Evolutionary conservation across 2,113 vertebrate genomes (phyloP), one percentile per base, ranked within the genome.

Genomic region (Eolophus roseicapilla): DNA sequence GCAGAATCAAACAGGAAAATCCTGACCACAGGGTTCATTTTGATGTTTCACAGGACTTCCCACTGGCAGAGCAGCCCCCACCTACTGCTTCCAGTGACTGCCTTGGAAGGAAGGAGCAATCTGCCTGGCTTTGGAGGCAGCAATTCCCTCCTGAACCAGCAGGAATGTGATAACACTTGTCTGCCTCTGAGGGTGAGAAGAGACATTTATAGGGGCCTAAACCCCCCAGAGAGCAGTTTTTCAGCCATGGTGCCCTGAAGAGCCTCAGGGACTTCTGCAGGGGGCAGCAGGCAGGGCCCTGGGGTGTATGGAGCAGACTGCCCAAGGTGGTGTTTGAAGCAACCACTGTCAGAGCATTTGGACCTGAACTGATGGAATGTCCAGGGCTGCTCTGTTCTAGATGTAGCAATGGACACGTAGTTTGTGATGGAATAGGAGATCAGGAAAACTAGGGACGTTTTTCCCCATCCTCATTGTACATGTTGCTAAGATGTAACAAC

Each of bases 361-460:
- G 21, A 57, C 28, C 39, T 62, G 41, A 64, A 35, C 43, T 29
- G 27, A 8, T 8, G 9, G 27, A 80, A 75, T 73, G 7, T 16
- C 37, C 46, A 60, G 57, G 8, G 17, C 8, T 80, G 33, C 41
- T 59, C 29, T 46, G 75, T 71, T 46, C 43, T 31, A 84, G n/a
- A 46, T 0, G 1, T 8, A 65, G 11, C 27, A 35, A 28, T n/a
- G 17, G 31, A 52, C 9, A 12, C 37, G 28, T 3, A 2, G 11
- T 55, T 90, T 60, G 27, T 50, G 59, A 35, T 41, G 27, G 44
- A 68, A 71, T 10, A 29, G 25, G 23, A 60, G 10, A 69, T 21
- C 16, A 28, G 33, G 37, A 83, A 62, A 57, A 64, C 8, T 13
- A 25, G 28, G 18, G 33, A 10, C 14, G 5, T 53, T 88, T 69